Conservation (phyloP, 2,113 vertebrate species). For the Uria lomvia region DNA sequence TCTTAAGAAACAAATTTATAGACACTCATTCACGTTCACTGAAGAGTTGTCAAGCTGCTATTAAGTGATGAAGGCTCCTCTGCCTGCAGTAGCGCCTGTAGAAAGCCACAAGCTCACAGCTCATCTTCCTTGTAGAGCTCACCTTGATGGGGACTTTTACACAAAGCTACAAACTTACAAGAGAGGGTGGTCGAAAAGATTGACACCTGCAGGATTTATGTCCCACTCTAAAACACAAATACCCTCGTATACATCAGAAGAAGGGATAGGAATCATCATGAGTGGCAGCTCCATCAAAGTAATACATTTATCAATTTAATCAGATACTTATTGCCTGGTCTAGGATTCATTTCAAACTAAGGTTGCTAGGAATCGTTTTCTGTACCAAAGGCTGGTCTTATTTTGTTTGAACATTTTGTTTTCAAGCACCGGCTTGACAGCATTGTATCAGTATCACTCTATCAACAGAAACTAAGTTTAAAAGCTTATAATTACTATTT, state of each 20-base stretch:
- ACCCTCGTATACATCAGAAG: neutral
- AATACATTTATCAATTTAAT: neutral
- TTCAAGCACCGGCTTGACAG: neutral
- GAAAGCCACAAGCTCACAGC: neutral
- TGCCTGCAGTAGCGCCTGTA: neutral
- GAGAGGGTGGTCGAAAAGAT: rapidly evolving
- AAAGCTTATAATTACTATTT: slow-evolving; percentile 45
- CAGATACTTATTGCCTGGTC: neutral
- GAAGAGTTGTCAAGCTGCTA: neutral
- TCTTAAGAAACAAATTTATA: neutral
- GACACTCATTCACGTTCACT: neutral
- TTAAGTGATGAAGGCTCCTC: neutral
- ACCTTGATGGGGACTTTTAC: neutral
- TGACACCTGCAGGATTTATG: neutral
- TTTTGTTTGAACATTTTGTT: neutral
- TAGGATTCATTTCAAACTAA: neutral
- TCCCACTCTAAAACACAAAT: neutral
- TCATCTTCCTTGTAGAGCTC: neutral
- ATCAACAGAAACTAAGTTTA: slow-evolving; percentile 19
- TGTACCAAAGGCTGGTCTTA: neutral
- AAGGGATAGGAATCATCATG: neutral
- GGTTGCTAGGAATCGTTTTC: neutral
- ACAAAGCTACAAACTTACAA: neutral
- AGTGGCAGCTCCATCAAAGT: neutral
- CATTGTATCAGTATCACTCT: neutral